Base-by-base conservation (phyloP, 2,888 invertebrate species). In the Nasonia oneida region DNA sequence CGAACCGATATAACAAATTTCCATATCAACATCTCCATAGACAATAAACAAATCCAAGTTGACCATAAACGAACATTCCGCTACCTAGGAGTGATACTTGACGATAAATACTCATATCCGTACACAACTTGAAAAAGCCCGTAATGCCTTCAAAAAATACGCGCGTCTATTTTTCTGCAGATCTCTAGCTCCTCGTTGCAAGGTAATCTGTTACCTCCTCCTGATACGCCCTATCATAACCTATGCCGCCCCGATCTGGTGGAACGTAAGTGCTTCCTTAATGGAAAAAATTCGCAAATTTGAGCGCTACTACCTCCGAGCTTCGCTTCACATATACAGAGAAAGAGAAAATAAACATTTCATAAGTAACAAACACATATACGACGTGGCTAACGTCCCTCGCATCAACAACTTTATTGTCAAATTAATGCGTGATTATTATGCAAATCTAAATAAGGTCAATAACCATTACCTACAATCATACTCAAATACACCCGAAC, bases 131-230 rank as follows among this genome's bases (percentile, higher is more conserved):
- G 4, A 50, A 3, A 81, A 73, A 61, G 81, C 81, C 23, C 53
- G 57, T 18, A 81, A 10, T 3, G 53, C 71, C 50, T 81, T 33
- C 29, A 15, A 61, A 18, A 70, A 29, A 23, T 23, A 81, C n/a
- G 14, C 15, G 2, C n/a, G 29, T 3, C 29, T 74, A 6, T 81
- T 81, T n/a, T 71, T 33, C 53, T 23, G 18, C 12, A 74, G 4
- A 10, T 1, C 15, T 15, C n/a, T 74, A 29, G 4, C n/a, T n/a
- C 8, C 29, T 1, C 5, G 29, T 29, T 29, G 29, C 29, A 81
- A 81, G 23, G 23, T 81, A n/a, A 81, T 81, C 10, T 81, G 81
- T 29, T 74, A 81, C n/a, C 23, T 74, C 10, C 6, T 81, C 3
- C 18, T 74, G 10, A 71, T 74, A 5, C n/a, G 81, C 4, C 64